Evolutionary conservation across 2,888 invertebrate genomes (phyloP), one percentile per base, ranked within the genome.

Genomic region (Phymatocera aterrima): DNA sequence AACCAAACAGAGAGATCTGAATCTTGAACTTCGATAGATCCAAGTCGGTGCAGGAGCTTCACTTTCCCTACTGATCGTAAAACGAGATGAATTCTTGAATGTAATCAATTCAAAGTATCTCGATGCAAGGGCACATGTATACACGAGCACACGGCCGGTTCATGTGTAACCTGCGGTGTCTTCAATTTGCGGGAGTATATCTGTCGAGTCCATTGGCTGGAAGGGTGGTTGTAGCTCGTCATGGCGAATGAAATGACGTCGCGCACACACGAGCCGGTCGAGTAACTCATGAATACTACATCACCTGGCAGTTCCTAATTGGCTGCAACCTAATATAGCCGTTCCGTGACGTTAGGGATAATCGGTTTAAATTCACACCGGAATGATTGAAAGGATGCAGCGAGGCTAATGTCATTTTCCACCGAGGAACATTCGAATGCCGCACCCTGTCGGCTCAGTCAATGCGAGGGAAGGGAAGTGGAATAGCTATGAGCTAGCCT

Each of bases 381-480:
- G 57, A 75, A 57, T 75, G 57, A 78, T 78, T 79, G 77, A 72
- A 79, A 81, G 80, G 80, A 82, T 80, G 80, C 81, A 79, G 80
- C 80, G 82, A 82, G 82, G 82, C 79, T 82, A 82, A 82, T 82
- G 79, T 78, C 79, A 82, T 84, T 83, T 78, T 68, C 78, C 78
- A 80, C 79, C 79, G 75, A 75, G 57, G 43, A 57, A 75, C 57
- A 57, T 75, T 75, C 75, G 57, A 37, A 75, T 75, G 75, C 57
- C 57, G 60, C 75, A 51, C 75, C 60, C 57, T 60, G 75, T 40
- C 60, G 40, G 40, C 75, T 75, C 75, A 34, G 24, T 75, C 18
- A 18, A 10, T 12, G 12, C 8, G n/a, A 74, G 57, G 40, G 57
- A 24, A 51, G 31, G 68, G 68, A 28, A 21, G n/a, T 28, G 15